These are phyloP conservation scores for Odontamblyopus rebecca DNA, from an alignment of 2,797 vertebrate species.

Conservation along the genomic window DNA sequence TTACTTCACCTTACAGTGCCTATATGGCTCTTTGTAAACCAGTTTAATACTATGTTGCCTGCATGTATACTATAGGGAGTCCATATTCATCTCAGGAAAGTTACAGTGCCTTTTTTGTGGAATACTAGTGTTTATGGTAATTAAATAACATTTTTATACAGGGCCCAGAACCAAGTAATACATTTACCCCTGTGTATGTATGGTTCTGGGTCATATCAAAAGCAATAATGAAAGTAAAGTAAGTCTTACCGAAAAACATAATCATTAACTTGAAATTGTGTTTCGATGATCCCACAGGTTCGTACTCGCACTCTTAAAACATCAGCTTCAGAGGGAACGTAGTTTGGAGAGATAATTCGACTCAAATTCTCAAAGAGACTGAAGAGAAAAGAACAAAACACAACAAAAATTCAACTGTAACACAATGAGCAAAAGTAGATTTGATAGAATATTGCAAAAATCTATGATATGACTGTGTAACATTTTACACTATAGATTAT, in stretches of 20 bases:
- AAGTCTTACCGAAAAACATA: constrained; percentile 69
- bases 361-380: constrained; percentile 80
- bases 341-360: constrained; percentile 73
- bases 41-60: not conserved
- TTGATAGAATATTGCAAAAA: not conserved
- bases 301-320: constrained; percentile 77
- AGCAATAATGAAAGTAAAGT: not conserved
- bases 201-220: not conserved
- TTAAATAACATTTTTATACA: too few species aligned
- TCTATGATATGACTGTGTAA: not conserved
- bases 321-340: constrained; percentile 71
- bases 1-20: not conserved
- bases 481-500: constrained; percentile 5
- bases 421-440: not conserved
- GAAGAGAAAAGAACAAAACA: not conserved
- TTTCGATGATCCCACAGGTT: constrained; percentile 76
- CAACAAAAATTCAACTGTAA: not conserved
- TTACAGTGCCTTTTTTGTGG: not conserved
- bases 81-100: not conserved
- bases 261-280: constrained; percentile 70
- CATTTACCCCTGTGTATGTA: not conserved
- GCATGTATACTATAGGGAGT: not conserved
- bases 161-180: too few species aligned
- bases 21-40: not conserved
- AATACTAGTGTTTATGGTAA: too few species aligned